Evolutionary conservation across 2,888 invertebrate genomes (phyloP).

Genomic region (Trichacis sp.): DNA sequence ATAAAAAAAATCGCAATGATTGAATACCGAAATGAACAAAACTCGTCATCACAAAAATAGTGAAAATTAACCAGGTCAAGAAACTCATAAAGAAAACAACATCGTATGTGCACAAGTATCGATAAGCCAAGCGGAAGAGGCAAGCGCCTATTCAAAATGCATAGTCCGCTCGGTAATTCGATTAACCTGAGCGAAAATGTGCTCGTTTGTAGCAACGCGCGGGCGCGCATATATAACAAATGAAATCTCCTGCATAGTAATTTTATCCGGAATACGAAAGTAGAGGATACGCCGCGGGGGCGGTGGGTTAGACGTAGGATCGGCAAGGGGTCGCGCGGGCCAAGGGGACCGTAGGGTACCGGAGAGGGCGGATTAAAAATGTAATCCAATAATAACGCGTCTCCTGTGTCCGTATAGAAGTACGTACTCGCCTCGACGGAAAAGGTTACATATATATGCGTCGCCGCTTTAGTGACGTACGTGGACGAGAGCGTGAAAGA

Average conservation of each 20-base stretch:
- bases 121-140: slow-evolving; percentile 45
- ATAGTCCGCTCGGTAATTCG: slow-evolving; percentile 63
- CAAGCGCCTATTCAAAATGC: slow-evolving; percentile 61
- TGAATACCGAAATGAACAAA: too few species aligned
- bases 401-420: slow-evolving; percentile 63
- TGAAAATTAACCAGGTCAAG: too few species aligned
- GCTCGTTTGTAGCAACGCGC: slow-evolving; percentile 64
- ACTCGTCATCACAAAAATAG: too few species aligned
- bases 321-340: slow-evolving; percentile 41
- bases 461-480: slow-evolving; percentile 35
- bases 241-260: slow-evolving; percentile 69
- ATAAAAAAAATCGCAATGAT: too few species aligned
- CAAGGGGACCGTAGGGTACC: slow-evolving; percentile 44
- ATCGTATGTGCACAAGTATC: slow-evolving; percentile 36
- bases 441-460: slow-evolving; percentile 41
- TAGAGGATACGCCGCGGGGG: slow-evolving; percentile 62
- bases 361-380: slow-evolving; percentile 68
- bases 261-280: slow-evolving; percentile 69
- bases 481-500: slow-evolving; percentile 43
- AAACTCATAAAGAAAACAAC: too few species aligned
- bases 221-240: slow-evolving; percentile 62
- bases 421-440: slow-evolving; percentile 47
- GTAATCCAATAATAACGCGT: slow-evolving; percentile 69
- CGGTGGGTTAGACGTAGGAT: slow-evolving; percentile 39
- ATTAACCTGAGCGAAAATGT: slow-evolving; percentile 67